A percentile compares a stretch with the other conserved stretches of the same genome.
Conservation (phyloP, 2,888 invertebrate species). For the Meganola albula region DNA sequence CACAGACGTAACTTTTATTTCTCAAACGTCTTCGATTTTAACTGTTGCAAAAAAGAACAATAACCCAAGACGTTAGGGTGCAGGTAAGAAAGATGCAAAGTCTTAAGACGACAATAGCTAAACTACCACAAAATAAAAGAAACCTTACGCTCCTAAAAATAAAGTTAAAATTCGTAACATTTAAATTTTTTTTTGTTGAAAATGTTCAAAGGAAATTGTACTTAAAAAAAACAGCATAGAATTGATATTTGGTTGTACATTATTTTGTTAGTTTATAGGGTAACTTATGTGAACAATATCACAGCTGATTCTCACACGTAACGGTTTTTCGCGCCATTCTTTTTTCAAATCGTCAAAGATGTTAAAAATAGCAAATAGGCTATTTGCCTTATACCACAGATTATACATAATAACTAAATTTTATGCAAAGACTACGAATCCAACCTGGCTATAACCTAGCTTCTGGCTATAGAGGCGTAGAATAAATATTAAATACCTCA, state of each 20-base stretch:
- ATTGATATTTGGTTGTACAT: slow-evolving; percentile 22
- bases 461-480: too few relatives aligned
- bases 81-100: slow-evolving; percentile 70
- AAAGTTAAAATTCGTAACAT: slow-evolving; percentile 15
- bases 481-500: too few relatives aligned
- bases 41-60: slow-evolving; percentile 47
- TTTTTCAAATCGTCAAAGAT: too few relatives aligned
- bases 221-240: slow-evolving; percentile 19
- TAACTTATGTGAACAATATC: slow-evolving; percentile 42
- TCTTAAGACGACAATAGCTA: slow-evolving; percentile 50
- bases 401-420: too few relatives aligned
- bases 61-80: slow-evolving; percentile 46
- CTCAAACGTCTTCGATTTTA: slow-evolving; percentile 16
- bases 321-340: slow-evolving; percentile 44
- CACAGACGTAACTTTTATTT: too few relatives aligned
- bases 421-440: too few relatives aligned
- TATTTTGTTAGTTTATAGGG: slow-evolving; percentile 35
- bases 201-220: slow-evolving; percentile 11
- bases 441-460: too few relatives aligned
- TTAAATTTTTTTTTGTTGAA: slow-evolving; percentile 6
- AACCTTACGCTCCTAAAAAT: slow-evolving; percentile 12
- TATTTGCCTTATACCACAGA: too few relatives aligned
- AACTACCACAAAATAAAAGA: slow-evolving; percentile 8
- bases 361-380: too few relatives aligned
- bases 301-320: slow-evolving; percentile 66